A percentile compares a stretch with the other conserved stretches of the same genome.
These are phyloP conservation scores for Castor canadensis DNA, from an alignment of 2,113 vertebrate species.

Conservation along the genomic window DNA sequence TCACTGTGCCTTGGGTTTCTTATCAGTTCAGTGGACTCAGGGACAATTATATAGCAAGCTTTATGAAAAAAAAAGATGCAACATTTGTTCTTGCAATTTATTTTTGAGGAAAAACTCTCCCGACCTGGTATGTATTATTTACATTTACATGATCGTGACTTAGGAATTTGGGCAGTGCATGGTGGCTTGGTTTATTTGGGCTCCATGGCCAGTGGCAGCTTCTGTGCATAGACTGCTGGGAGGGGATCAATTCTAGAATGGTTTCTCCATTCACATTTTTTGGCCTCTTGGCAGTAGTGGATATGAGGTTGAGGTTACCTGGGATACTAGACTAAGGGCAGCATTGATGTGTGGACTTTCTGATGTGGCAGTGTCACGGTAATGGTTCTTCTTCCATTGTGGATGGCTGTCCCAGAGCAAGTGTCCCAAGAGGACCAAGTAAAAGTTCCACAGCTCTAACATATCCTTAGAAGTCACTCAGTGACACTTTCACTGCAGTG, in stretches of 20 bases:
- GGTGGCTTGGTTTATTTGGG: background rate
- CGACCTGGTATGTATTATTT: background rate
- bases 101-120: background rate
- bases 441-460: background rate
- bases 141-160: background rate
- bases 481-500: background rate
- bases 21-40: background rate
- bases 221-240: background rate
- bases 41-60: background rate
- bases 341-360: too few relatives aligned
- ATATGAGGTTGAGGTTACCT: background rate
- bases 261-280: background rate
- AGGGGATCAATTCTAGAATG: background rate
- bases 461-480: background rate
- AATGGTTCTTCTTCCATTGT: background rate
- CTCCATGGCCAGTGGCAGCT: background rate
- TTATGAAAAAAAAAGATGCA: background rate
- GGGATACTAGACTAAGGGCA: rapidly evolving
- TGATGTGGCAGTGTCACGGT: rapidly evolving
- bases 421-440: background rate
- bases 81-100: background rate
- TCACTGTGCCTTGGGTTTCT: background rate
- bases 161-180: background rate
- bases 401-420: background rate
- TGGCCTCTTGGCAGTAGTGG: background rate